phyloP scores from a whole-genome alignment of 1,140 invertebrate genomes.

The Drosophila pseudoobscura region DNA sequence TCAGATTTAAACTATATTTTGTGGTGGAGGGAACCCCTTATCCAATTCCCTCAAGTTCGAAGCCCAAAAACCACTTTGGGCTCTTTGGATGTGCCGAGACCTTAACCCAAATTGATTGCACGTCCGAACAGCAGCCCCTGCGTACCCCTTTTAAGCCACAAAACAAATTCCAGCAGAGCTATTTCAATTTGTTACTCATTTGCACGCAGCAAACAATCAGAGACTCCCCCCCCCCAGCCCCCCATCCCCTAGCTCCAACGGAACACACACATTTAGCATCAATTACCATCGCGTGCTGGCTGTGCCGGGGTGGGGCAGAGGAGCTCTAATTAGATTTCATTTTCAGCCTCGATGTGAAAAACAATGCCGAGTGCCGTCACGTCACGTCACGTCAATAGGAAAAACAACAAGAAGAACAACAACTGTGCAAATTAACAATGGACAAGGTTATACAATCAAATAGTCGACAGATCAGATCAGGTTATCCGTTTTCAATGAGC shows the following conservation, averaged over 20 bases:
- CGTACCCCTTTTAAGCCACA: conserved; percentile 10
- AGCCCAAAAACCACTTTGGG: no score
- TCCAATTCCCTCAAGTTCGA: no score
- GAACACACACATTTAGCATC: conserved; percentile 15
- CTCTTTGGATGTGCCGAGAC: neutral
- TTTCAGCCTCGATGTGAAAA: conserved; percentile 41
- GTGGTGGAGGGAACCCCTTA: no score
- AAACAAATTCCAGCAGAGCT: conserved; percentile 42
- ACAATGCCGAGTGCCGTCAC: conserved; percentile 21
- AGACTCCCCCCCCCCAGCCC: neutral
- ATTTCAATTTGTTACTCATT: conserved; percentile 62
- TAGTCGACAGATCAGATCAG: conserved; percentile 16
- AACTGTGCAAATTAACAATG: conserved; percentile 39
- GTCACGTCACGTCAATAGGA: conserved; percentile 9
- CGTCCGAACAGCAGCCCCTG: neutral
- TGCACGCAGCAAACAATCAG: conserved; percentile 49
- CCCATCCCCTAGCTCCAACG: neutral
- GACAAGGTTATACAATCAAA: conserved; percentile 37
- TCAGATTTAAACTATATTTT: no score
- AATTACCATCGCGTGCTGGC: conserved; percentile 29
- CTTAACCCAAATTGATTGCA: conserved; percentile 50
- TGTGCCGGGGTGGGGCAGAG: neutral
- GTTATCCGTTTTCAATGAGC: neutral
- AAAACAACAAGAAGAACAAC: conserved; percentile 27
- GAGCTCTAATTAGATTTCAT: conserved; percentile 66